A percentile compares a stretch with the other conserved stretches of the same genome.
Evolutionary conservation across 1,140 invertebrate species (phyloP).

Genomic region (Hyposmocoma kahamanoa): DNA sequence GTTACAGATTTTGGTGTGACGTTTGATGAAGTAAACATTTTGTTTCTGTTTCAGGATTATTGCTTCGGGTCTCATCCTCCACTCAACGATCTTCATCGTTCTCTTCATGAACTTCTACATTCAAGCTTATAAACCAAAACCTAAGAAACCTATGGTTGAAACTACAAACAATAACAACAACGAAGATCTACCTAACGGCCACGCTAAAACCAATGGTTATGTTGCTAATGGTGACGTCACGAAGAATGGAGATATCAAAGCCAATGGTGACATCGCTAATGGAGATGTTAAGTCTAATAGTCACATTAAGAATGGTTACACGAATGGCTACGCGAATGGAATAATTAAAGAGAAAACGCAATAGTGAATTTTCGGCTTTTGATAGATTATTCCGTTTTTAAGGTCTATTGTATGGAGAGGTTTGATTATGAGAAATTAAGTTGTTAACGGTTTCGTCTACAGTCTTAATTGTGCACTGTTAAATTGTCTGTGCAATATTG

Average conservation of each 20-base stretch:
- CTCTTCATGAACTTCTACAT: constrained; percentile 95
- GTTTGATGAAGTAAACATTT: too few relatives aligned
- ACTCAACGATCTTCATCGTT: constrained; percentile 92
- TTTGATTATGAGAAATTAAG: not conserved
- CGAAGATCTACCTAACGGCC: constrained; percentile 27
- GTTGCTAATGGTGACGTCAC: constrained; percentile 9
- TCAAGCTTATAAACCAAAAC: constrained; percentile 81
- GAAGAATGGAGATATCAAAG: not conserved
- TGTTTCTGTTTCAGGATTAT: constrained; percentile 72
- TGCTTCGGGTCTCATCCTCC: constrained; percentile 84
- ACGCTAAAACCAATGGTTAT: constrained; percentile 24
- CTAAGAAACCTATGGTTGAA: constrained; percentile 20
- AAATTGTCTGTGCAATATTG: too few relatives aligned
- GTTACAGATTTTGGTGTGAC: too few relatives aligned
- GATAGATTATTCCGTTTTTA: constrained; percentile 11
- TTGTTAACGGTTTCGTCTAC: too few relatives aligned
- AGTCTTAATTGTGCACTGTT: too few relatives aligned
- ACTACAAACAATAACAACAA: constrained; percentile 42
- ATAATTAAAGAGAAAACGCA: constrained; percentile 44
- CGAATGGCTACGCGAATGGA: constrained; percentile 15
- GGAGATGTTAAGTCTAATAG: constrained; percentile 16
- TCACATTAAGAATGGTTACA: constrained; percentile 8
- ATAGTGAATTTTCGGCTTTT: constrained; percentile 26
- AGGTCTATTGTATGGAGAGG: constrained; percentile 7
- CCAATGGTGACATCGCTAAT: constrained; percentile 14